Base-by-base conservation (phyloP, 1,140 invertebrate species). In the Venustaconcha ellipsiformis region DNA sequence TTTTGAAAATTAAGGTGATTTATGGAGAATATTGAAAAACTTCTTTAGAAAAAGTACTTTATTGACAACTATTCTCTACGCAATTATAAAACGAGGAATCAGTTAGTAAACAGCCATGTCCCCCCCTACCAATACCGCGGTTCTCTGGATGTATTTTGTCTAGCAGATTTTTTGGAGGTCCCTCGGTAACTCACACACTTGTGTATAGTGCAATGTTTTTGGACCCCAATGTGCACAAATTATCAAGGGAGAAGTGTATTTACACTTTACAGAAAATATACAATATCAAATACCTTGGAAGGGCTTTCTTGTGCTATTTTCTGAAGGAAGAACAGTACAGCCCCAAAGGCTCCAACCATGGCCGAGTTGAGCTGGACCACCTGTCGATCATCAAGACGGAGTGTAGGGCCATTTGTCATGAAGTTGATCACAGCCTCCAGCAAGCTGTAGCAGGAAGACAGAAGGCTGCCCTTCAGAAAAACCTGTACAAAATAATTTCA, bases 291-390 rank as follows among this genome's bases (percentile, higher is more conserved):
- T 8, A 70, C 67, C 55, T 57, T 56, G 8, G 23, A 13, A 57
- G 57, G 18, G 17, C 58, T 64, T 15, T 67, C 59, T 48, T 62
- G 55, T 26, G 87, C 86, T 17, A 96, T 91, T 82, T 93, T 92
- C 63, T 92, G 93, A 6, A 97, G 86, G 58, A 96, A 91, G 62
- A 92, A 92, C 59, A 97, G 91, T 62, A 97, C 93, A 65, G 95
- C 94, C 78, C 94, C 93, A 88, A 97, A 97, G 13, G 96, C 95
- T 60, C 95, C 95, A 87, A 97, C 97, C 0, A 97, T 89, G 18
- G 95, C 95, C 0, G 95, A 95, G 81, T 96, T 96, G 0, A 97
- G 91, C 72, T 95, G 95, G 85, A 96, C 95, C 83, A 96, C 96
- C 85, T 97, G 96, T 89, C 95, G 96, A 82, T 95, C 94, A 83